Evolutionary conservation across 2,888 invertebrate species (phyloP), one percentile per base, ranked within the genome.

Genomic region (Cryptosula pallasiana): DNA sequence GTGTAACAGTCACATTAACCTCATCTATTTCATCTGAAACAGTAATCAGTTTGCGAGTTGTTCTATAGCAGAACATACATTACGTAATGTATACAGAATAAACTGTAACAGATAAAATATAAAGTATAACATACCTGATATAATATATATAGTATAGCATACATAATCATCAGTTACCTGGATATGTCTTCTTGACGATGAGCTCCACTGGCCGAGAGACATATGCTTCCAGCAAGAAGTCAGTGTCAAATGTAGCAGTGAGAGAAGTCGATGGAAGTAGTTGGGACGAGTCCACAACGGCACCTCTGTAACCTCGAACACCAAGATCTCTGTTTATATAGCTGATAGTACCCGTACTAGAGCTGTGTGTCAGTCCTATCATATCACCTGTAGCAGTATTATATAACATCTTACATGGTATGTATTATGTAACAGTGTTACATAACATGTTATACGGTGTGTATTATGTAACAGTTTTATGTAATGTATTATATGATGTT

Each of bases 11-110:
- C 32, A 63, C 63, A 32, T 63, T 32, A 5, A 27, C 63, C 32
- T 63, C 63, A 63, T 63, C 63, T 2, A 63, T 27, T n/a, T 63
- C 63, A 63, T 63, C 63, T 63, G 63, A 16, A 32, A 45, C 9
- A n/a, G n/a, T n/a, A n/a, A n/a, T n/a, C n/a, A n/a, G n/a, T n/a
- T n/a, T n/a, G n/a, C n/a, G n/a, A n/a, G n/a, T n/a, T n/a, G n/a
- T n/a, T n/a, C n/a, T n/a, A n/a, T n/a, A n/a, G n/a, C n/a, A n/a
- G n/a, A n/a, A n/a, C n/a, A n/a, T n/a, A n/a, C n/a, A n/a, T n/a
- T n/a, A n/a, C n/a, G n/a, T n/a, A n/a, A n/a, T n/a, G n/a, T n/a
- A n/a, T n/a, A n/a, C n/a, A n/a, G n/a, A n/a, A n/a, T n/a, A n/a
- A n/a, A n/a, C n/a, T n/a, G n/a, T n/a, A n/a, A n/a, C n/a, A n/a